Evolutionary conservation across 2,113 vertebrate genomes (phyloP), one percentile per base, ranked within the genome.

Genomic region (Sula dactylatra): DNA sequence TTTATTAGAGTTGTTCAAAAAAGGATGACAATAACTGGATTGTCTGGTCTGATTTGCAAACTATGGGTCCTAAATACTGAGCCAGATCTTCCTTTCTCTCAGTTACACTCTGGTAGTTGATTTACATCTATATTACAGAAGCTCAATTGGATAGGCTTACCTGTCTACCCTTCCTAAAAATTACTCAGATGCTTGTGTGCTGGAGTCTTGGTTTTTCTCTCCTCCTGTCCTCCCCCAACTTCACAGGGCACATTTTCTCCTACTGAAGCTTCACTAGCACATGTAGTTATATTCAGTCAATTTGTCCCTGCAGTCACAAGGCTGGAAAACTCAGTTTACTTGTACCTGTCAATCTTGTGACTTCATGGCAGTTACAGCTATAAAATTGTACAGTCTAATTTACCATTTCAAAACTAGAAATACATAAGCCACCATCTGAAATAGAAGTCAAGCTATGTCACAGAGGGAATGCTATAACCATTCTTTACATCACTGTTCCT

Each of bases 101-200:
- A 40, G 1, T 77, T 77, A 26, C 0, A 0, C 25, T n/a, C 56
- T 29, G 32, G 19, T 18, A 66, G 9, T 19, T 86, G 15, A 13
- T 71, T 88, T 72, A 54, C 58, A 31, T 71, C 54, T 59, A 5
- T 49, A 54, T 52, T 56, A 47, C 13, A 66, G 40, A 66, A 94
- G n/a, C 3, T 77, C 27, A 32, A 16, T 5, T 59, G 36, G 29
- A 54, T 27, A 76, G 29, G 18, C 62, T 81, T 65, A 40, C 4
- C 42, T 7, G 2, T 67, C 21, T 32, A 15, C 8, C 10, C 29
- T 45, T 45, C 16, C 25, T 45, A 36, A 56, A 85, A 82, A 42
- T 25, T 8, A 67, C 32, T 32, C 31, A 73, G 34, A n/a, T 32
- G 22, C 21, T n/a, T 29, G 34, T 64, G 47, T 54, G 38, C 32